These are phyloP conservation scores for Pogoniulus pusillus DNA, from an alignment of 2,797 vertebrate species.

Conservation along the genomic window DNA sequence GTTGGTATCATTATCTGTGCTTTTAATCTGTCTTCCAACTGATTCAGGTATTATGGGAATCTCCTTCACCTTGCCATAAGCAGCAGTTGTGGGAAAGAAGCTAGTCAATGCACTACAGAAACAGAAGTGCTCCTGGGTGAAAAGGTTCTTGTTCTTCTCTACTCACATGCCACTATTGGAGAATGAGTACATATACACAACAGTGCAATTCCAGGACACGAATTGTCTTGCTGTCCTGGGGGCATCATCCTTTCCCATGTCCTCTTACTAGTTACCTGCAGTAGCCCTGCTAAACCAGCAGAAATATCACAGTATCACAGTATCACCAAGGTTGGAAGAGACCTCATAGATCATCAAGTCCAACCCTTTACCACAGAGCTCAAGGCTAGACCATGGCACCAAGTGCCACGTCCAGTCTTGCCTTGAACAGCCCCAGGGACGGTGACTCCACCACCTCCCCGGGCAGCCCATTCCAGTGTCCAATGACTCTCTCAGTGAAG, in stretches of 20 bases:
- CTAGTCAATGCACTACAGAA: background rate
- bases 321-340: too few relatives aligned
- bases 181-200: background rate
- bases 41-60: background rate
- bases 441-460: too few relatives aligned
- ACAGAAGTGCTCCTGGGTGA: background rate
- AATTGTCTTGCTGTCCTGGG: background rate
- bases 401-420: too few relatives aligned
- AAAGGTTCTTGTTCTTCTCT: background rate
- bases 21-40: background rate
- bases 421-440: too few relatives aligned
- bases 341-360: too few relatives aligned
- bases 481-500: too few relatives aligned
- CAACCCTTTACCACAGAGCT: too few relatives aligned
- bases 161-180: background rate
- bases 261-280: background rate
- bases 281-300: background rate
- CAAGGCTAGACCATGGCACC: too few relatives aligned
- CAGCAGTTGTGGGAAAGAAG: background rate
- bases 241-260: background rate
- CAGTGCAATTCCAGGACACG: background rate
- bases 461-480: too few relatives aligned
- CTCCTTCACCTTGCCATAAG: background rate
- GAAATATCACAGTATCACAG: too few relatives aligned
- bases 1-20: background rate